Conservation (phyloP, 2,888 invertebrate genomes). For the Linnaemya tessellans region DNA sequence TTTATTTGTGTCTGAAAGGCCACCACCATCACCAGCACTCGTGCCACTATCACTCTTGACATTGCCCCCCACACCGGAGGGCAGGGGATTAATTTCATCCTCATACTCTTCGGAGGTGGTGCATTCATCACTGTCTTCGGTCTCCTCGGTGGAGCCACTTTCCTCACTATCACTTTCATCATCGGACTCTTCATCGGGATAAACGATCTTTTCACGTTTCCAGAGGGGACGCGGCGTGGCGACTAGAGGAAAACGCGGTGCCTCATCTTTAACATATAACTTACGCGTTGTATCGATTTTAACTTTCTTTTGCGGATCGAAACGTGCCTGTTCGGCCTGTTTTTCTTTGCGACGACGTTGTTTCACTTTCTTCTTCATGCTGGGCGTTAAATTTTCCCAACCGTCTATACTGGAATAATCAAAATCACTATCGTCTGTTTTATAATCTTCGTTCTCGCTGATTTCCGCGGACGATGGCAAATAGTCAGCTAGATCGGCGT, state of each 20-base stretch:
- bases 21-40: slow-evolving; percentile 44
- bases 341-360: slow-evolving; percentile 81
- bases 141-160: slow-evolving; percentile 77
- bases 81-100: slow-evolving; percentile 76
- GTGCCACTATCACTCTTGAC: slow-evolving; percentile 37
- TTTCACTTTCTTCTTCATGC: slow-evolving; percentile 82
- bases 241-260: slow-evolving; percentile 85
- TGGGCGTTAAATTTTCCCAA: slow-evolving; percentile 80
- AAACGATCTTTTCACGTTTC: slow-evolving; percentile 84
- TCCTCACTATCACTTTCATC: slow-evolving; percentile 82
- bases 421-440: slow-evolving; percentile 77
- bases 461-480: slow-evolving; percentile 81
- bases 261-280: slow-evolving; percentile 85
- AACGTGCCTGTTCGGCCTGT: slow-evolving; percentile 79
- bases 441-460: slow-evolving; percentile 76
- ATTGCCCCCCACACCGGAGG: slow-evolving; percentile 50
- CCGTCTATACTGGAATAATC: slow-evolving; percentile 81
- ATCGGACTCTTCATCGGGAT: slow-evolving; percentile 83
- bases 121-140: slow-evolving; percentile 81
- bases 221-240: slow-evolving; percentile 86
- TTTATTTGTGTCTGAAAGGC: slow-evolving; percentile 74
- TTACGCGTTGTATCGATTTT: slow-evolving; percentile 82
- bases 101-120: slow-evolving; percentile 79
- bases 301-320: slow-evolving; percentile 83
- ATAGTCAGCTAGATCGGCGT: slow-evolving; percentile 83